phyloP scores from a whole-genome alignment of 2,888 invertebrate species.

The Raillietiella orientalis region DNA sequence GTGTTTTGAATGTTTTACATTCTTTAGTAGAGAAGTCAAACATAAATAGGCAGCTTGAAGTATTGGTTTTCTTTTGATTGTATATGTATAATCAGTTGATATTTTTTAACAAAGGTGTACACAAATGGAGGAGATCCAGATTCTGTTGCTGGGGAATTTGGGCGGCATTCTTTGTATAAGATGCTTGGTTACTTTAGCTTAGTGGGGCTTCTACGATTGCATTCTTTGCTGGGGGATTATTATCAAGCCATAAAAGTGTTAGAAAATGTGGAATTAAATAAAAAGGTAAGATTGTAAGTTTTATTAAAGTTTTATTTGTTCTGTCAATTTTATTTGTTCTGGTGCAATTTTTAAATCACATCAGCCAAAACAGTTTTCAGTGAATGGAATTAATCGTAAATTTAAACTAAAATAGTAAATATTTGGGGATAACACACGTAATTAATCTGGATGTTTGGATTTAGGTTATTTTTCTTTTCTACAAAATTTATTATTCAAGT shows the following conservation, averaged over 20 bases:
- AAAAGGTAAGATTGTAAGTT: slow-evolving; percentile 28
- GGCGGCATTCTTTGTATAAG: slow-evolving; percentile 81
- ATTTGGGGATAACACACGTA: too few relatives aligned
- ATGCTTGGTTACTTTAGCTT: slow-evolving; percentile 97
- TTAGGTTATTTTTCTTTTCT: too few relatives aligned
- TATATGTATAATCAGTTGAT: not conserved
- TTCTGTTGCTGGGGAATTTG: slow-evolving; percentile 84
- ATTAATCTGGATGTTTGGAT: too few relatives aligned
- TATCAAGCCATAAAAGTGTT: slow-evolving; percentile 83
- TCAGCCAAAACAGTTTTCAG: too few relatives aligned
- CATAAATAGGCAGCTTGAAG: slow-evolving; percentile 86
- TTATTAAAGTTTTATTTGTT: too few relatives aligned
- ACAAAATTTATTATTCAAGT: too few relatives aligned
- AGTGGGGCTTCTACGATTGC: slow-evolving; percentile 72
- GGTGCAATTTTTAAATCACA: too few relatives aligned
- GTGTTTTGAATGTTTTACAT: slow-evolving; percentile 86
- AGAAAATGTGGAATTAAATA: slow-evolving; percentile 83
- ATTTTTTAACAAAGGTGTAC: slow-evolving; percentile 16
- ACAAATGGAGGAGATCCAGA: slow-evolving; percentile 56
- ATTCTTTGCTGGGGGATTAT: slow-evolving; percentile 88
- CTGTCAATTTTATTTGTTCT: too few relatives aligned
- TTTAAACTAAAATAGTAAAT: too few relatives aligned
- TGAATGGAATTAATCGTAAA: too few relatives aligned
- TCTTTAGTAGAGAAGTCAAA: slow-evolving; percentile 91
- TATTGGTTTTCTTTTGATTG: slow-evolving; percentile 12